Evolutionary conservation across 1,140 invertebrate species (phyloP).

Genomic region (Pogonomyrmex barbatus): DNA sequence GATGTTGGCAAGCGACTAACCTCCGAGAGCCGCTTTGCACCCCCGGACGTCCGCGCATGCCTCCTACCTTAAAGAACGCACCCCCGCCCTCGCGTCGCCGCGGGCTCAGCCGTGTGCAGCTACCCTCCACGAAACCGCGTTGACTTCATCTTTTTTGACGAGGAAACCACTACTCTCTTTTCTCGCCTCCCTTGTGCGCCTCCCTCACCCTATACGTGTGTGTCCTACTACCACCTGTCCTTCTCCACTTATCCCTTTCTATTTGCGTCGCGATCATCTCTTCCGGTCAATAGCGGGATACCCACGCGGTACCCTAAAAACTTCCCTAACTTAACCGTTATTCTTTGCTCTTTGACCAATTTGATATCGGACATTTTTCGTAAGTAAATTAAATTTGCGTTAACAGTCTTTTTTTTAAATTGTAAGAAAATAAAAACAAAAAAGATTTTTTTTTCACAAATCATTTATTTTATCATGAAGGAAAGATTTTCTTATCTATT

Average conservation of each 20-base stretch:
- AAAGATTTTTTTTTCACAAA: background rate
- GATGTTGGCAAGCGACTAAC: constrained; percentile 83
- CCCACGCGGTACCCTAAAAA: constrained; percentile 10
- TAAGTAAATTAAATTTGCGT: too few relatives aligned
- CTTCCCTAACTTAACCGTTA: background rate
- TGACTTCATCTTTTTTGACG: constrained; percentile 79
- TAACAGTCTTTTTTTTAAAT: background rate
- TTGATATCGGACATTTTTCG: background rate
- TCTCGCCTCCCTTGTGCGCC: constrained; percentile 15
- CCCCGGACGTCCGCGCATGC: constrained; percentile 83
- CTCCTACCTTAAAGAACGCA: constrained; percentile 78
- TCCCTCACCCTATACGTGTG: background rate
- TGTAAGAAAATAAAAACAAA: background rate
- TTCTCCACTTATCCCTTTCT: constrained; percentile 15
- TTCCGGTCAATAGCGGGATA: constrained; percentile 17
- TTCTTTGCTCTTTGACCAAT: background rate
- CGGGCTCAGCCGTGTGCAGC: constrained; percentile 58
- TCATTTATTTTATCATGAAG: background rate
- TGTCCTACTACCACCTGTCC: constrained; percentile 14
- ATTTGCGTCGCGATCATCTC: constrained; percentile 12
- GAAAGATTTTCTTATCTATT: background rate
- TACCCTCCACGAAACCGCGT: constrained; percentile 70
- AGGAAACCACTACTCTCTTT: constrained; percentile 58
- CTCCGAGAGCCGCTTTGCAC: constrained; percentile 78
- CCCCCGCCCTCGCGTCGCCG: constrained; percentile 64